Evolutionary conservation across 1,140 invertebrate genomes (phyloP).

Genomic region (Brachystomella parvula): DNA sequence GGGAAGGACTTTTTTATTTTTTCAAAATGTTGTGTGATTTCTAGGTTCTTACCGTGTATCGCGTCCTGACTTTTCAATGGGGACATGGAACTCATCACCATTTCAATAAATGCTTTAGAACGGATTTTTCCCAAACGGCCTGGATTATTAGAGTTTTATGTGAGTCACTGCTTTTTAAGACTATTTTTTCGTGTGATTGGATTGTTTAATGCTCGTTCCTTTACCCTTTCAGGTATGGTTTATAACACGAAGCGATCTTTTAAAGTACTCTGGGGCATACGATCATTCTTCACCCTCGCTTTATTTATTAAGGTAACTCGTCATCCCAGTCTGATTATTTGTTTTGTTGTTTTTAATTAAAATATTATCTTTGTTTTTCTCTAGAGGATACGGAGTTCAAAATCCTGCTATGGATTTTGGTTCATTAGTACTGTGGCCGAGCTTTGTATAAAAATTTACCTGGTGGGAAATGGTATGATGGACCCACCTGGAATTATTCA

Average conservation of each 20-base stretch:
- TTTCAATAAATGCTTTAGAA: not conserved
- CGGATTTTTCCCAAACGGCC: not conserved
- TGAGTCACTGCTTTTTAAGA: not conserved
- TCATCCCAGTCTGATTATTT: not conserved
- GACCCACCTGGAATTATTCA: conserved; percentile 12
- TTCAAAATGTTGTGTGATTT: not conserved
- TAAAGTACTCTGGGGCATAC: conserved; percentile 6
- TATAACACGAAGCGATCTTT: conserved; percentile 12
- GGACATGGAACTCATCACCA: not conserved
- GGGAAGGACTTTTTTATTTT: too few species aligned
- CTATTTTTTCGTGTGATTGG: not conserved
- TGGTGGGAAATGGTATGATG: not conserved
- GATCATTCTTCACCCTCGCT: conserved; percentile 9
- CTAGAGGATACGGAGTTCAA: not conserved
- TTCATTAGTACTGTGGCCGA: conserved; percentile 11
- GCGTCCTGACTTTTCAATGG: conserved; percentile 6
- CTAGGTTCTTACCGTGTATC: not conserved
- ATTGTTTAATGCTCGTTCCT: not conserved
- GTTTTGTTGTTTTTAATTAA: not conserved
- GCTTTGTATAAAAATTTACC: conserved; percentile 13
- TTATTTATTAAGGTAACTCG: conserved; percentile 3
- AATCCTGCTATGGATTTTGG: conserved; percentile 9
- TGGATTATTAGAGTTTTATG: not conserved
- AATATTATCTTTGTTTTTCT: not conserved
- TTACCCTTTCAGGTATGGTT: not conserved